phyloP scores from a whole-genome alignment of 1,140 invertebrate genomes.

The Hydropsyche tenuis region DNA sequence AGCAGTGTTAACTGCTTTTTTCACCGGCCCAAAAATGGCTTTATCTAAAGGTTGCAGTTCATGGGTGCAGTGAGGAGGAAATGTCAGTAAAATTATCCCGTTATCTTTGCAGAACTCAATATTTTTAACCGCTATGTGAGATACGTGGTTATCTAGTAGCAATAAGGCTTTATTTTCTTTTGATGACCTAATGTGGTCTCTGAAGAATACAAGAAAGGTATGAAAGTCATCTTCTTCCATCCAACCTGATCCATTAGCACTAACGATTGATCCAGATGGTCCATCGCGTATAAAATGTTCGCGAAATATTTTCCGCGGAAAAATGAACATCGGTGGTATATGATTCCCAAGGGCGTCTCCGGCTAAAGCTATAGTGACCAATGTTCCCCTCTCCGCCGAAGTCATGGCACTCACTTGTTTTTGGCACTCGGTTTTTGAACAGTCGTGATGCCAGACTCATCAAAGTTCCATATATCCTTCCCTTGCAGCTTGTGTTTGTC shows the following conservation, averaged over 20 bases:
- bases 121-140: not conserved
- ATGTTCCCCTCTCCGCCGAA: conserved; percentile 53
- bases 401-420: conserved; percentile 52
- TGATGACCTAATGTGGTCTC: not conserved
- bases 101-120: not conserved
- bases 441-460: conserved; percentile 54
- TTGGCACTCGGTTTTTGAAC: conserved; percentile 53
- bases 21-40: not conserved
- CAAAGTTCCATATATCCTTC: conserved; percentile 53
- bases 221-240: not conserved
- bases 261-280: not conserved
- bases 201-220: not conserved
- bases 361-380: conserved; percentile 51
- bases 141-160: not conserved
- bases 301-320: not conserved
- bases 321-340: not conserved
- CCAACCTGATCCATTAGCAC: not conserved
- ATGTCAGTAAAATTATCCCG: not conserved
- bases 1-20: not conserved
- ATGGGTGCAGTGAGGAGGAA: not conserved
- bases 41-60: not conserved
- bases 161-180: not conserved
- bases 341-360: conserved; percentile 48
- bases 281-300: not conserved
- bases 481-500: not conserved